Percentiles rank a stretch among this genome's conserved stretches.
These are phyloP conservation scores for Nipponia nippon DNA, from an alignment of 2,113 vertebrate species.

Conservation along the genomic window DNA sequence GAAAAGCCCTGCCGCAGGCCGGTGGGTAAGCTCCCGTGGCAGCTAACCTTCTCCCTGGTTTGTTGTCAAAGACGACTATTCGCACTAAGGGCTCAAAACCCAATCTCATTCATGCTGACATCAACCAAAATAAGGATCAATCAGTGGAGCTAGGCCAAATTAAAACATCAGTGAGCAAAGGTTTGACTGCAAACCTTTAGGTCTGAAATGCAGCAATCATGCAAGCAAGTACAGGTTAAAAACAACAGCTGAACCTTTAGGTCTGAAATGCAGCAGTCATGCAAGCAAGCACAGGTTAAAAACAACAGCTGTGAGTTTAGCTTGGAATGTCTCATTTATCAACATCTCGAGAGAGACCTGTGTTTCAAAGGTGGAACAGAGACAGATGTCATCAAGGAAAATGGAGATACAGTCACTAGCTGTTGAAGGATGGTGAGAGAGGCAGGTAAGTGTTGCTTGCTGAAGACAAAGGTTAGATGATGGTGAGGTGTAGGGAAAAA, in stretches of 20 bases:
- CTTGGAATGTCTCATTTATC: background rate
- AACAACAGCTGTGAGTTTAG: background rate
- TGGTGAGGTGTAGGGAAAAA: background rate
- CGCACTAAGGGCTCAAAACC: background rate
- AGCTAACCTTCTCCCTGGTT: background rate
- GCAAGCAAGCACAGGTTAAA: background rate
- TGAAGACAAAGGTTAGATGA: background rate
- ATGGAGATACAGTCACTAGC: background rate
- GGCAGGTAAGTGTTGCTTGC: background rate
- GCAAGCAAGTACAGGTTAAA: background rate
- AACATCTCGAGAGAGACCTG: background rate
- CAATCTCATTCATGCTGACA: background rate
- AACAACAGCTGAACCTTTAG: background rate
- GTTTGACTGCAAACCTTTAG: background rate
- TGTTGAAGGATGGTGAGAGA: background rate
- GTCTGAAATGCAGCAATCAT: background rate
- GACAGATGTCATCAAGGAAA: background rate
- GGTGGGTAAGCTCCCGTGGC: background rate
- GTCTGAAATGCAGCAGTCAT: background rate
- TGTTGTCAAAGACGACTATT: background rate
- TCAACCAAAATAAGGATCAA: background rate
- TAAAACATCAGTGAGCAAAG: background rate
- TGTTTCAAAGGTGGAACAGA: background rate
- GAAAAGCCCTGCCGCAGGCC: background rate
- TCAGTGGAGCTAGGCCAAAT: background rate